A percentile compares a stretch with the other conserved stretches of the same genome.
Conservation (phyloP, 1,140 invertebrate genomes). For the Platorchestia sp. region DNA sequence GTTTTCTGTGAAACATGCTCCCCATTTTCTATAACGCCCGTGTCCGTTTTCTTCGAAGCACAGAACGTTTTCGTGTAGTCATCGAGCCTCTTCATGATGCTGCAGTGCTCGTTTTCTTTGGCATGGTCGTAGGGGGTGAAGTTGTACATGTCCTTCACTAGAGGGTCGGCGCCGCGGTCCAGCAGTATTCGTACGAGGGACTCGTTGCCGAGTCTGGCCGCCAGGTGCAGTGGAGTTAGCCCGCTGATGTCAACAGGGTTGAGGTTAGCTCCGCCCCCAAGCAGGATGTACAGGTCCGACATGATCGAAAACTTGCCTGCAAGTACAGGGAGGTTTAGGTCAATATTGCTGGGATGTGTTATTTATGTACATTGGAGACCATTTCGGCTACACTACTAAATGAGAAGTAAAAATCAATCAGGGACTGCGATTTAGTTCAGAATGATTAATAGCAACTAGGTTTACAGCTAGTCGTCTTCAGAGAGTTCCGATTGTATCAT, state of each 20-base stretch:
- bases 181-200: conserved; percentile 65
- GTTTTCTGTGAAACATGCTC: no score
- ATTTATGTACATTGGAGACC: conserved; percentile 4
- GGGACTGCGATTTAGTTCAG: no score
- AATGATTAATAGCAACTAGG: no score
- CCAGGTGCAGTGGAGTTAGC: conserved; percentile 64
- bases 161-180: conserved; percentile 59
- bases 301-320: conserved; percentile 64
- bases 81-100: conserved; percentile 61
- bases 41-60: conserved; percentile 15
- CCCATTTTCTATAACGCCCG: not conserved
- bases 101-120: conserved; percentile 60
- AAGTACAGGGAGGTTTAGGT: not conserved
- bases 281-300: conserved; percentile 64
- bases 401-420: not conserved
- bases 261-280: conserved; percentile 62
- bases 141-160: conserved; percentile 60
- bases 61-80: not conserved
- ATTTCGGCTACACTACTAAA: conserved; percentile 10
- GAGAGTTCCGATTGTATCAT: no score
- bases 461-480: no score
- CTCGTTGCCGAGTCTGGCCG: conserved; percentile 63
- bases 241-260: conserved; percentile 59
- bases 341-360: not conserved
- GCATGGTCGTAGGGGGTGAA: conserved; percentile 65